phyloP scores from a whole-genome alignment of 2,888 invertebrate genomes.

The Microchrysa polita region DNA sequence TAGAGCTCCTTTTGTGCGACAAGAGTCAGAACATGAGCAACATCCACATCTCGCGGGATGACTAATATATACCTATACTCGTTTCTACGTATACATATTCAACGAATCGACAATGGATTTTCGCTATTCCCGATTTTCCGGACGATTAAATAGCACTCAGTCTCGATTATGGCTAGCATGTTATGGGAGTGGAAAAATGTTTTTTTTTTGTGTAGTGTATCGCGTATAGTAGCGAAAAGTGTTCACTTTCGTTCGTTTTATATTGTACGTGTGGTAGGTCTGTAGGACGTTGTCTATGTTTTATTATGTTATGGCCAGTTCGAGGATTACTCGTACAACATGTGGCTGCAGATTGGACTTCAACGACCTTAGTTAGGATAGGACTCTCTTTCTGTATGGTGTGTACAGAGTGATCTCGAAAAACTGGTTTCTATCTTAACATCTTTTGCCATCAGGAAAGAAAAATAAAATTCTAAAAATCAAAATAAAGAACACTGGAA shows the following conservation, averaged over 20 bases:
- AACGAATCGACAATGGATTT: too few species aligned
- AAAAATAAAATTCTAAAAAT: too few species aligned
- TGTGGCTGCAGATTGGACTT: neutral
- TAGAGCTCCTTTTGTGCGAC: too few species aligned
- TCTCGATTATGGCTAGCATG: slow-evolving; percentile 3
- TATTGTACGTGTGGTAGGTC: slow-evolving; percentile 38
- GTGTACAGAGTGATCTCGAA: slow-evolving; percentile 1
- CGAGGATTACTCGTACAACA: neutral
- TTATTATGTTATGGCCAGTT: too few species aligned
- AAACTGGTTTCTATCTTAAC: slow-evolving; percentile 36
- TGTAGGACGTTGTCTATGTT: slow-evolving; percentile 40
- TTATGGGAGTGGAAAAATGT: neutral
- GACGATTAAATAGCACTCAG: neutral
- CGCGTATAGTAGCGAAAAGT: neutral
- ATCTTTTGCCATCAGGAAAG: slow-evolving; percentile 23
- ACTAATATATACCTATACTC: too few species aligned
- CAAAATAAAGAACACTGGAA: too few species aligned
- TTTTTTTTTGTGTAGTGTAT: too few species aligned
- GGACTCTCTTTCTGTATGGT: neutral
- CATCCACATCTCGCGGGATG: too few species aligned
- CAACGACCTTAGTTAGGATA: neutral
- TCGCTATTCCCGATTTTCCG: too few species aligned
- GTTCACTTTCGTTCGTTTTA: slow-evolving; percentile 44
- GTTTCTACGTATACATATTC: too few species aligned
- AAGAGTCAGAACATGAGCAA: too few species aligned